A percentile compares a stretch with the other conserved stretches of the same genome.
These are phyloP conservation scores for Hyles vespertilio DNA, from an alignment of 1,140 invertebrate species.

Conservation along the genomic window DNA sequence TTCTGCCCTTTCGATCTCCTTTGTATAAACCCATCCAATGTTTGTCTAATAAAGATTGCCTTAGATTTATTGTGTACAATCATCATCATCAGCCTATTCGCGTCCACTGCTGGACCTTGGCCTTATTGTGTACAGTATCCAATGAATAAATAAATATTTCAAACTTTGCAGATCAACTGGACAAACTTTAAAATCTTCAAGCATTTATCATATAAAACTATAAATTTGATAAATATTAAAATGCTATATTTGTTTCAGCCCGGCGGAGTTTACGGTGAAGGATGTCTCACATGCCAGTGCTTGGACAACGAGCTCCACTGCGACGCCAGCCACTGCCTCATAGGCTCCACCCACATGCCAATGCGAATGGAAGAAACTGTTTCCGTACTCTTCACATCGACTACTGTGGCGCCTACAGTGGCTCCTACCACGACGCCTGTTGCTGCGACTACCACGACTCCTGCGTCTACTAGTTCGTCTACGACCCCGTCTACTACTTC, in stretches of 20 bases:
- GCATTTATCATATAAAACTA: too few species aligned
- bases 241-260: slow-evolving; percentile 61
- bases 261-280: slow-evolving; percentile 76
- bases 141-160: too few species aligned
- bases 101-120: too few species aligned
- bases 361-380: slow-evolving; percentile 2
- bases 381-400: slow-evolving; percentile 17
- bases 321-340: slow-evolving; percentile 72
- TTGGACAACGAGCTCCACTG: slow-evolving; percentile 84
- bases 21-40: too few species aligned
- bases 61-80: too few species aligned
- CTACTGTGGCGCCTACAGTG: slow-evolving; percentile 1
- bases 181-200: too few species aligned
- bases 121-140: too few species aligned
- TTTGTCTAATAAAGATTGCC: too few species aligned
- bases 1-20: too few species aligned
- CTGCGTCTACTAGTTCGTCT: slow-evolving; percentile 8
- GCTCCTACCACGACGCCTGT: slow-evolving; percentile 4
- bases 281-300: slow-evolving; percentile 85
- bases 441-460: slow-evolving; percentile 12
- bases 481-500: slow-evolving; percentile 15
- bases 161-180: too few species aligned
- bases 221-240: background rate
- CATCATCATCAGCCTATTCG: too few species aligned
- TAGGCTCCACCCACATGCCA: slow-evolving; percentile 27